Evolutionary conservation across 2,113 vertebrate species (phyloP), one percentile per base, ranked within the genome.

Genomic region (Sinocyclocheilus anshuiensis): DNA sequence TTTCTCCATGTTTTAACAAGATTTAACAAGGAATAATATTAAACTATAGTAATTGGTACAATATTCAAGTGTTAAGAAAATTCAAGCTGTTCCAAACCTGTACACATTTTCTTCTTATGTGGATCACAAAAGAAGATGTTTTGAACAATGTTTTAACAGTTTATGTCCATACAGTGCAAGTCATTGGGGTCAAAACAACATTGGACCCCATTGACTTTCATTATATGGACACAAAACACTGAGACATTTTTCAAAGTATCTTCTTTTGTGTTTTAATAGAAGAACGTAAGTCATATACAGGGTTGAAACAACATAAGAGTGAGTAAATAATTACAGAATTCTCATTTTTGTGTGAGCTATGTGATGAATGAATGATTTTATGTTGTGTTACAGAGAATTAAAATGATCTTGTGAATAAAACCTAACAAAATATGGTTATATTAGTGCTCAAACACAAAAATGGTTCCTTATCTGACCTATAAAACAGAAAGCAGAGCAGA

Each of bases 401-500:
- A 26, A 16, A 33, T 26, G 26, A 8, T 33, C 15, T 29, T 67
- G 15, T 18, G 50, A 53, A 53, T 53, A 53, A 53, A 53, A 16
- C 50, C 4, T 53, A 53, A 1, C 4, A 53, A 53, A 53, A 53
- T 53, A 53, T 16, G 4, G 15, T 1, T 69, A 29, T 9, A 18
- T 16, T 9, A 36, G 65, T 16, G 26, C 9, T 57, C 20, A 10
- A 57, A 36, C 9, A 36, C 15, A 55, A 57, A 78, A 36, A 26
- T 24, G 39, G 42, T 16, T 39, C 4, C 36, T 45, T 48, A 18
- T 48, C 22, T 67, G 59, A 63, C 79, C 42, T 81, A 63, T 45
- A 81, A 81, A 67, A 65, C 61, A 81, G 2, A 67, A 63, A 16
- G 33, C 59, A 45, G 36, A 81, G 13, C 4, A 81, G 59, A 81